Conservation (phyloP, 2,113 vertebrate species). For the Dipodomys merriami region DNA sequence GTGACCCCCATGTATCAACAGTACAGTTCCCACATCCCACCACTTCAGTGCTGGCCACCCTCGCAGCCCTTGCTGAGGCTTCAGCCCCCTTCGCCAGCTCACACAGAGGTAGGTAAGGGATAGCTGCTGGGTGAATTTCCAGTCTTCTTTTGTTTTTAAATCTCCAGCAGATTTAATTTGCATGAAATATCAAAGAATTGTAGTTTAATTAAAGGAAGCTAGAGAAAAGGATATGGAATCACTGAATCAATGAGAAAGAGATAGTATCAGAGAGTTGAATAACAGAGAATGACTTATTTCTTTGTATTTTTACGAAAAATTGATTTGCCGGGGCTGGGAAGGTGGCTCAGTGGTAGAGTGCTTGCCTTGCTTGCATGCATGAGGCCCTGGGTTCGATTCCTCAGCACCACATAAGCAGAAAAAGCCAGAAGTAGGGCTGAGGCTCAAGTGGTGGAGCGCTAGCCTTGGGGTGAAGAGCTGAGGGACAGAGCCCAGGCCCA, state of each 20-base stretch:
- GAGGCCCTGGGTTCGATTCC: too few relatives aligned
- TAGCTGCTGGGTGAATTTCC: slow-evolving; percentile 13
- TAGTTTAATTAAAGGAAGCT: not conserved
- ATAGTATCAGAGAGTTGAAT: slow-evolving; percentile 19
- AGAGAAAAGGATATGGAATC: not conserved
- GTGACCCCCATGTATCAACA: slow-evolving; percentile 21
- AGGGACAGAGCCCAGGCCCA: too few relatives aligned
- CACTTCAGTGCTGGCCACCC: slow-evolving; percentile 82
- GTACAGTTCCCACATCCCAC: slow-evolving; percentile 70
- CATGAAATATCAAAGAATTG: slow-evolving; percentile 6
- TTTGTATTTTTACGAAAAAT: slow-evolving; percentile 1
- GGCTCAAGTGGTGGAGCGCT: too few relatives aligned
- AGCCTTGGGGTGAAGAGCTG: too few relatives aligned
- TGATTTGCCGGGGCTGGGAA: too few relatives aligned
- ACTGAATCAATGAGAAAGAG: too few relatives aligned
- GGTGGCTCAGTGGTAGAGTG: too few relatives aligned
- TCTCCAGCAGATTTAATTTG: slow-evolving; percentile 8
- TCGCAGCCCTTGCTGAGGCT: slow-evolving; percentile 82
- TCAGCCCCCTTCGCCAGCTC: slow-evolving; percentile 73
- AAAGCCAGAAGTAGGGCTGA: too few relatives aligned
- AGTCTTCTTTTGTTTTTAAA: slow-evolving; percentile 2
- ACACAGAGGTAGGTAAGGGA: slow-evolving; percentile 65
- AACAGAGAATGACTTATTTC: slow-evolving; percentile 11
- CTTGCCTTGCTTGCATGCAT: too few relatives aligned
- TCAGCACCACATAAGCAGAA: too few relatives aligned